These are phyloP conservation scores for Onychomys torridus DNA, from an alignment of 2,797 vertebrate species.

Conservation along the genomic window DNA sequence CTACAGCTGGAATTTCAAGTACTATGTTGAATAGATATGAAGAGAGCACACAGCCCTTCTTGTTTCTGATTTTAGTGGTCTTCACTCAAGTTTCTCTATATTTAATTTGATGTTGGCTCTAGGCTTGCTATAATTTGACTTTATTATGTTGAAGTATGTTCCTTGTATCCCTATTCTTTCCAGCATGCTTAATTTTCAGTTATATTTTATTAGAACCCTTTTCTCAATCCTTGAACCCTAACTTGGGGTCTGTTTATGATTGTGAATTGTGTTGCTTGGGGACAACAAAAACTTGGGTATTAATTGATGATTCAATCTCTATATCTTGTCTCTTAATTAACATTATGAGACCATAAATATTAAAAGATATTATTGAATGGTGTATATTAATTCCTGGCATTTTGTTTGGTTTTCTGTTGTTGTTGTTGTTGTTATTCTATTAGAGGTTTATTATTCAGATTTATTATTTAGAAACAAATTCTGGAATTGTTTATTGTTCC, in stretches of 20 bases:
- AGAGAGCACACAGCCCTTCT: neutral
- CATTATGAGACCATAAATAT: too few relatives aligned
- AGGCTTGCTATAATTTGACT: too few relatives aligned
- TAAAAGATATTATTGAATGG: too few relatives aligned
- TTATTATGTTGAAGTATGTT: too few relatives aligned
- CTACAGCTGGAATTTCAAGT: neutral
- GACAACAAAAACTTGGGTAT: neutral
- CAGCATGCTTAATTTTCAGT: neutral
- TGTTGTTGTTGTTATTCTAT: too few relatives aligned
- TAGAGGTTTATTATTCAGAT: too few relatives aligned
- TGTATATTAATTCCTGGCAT: too few relatives aligned
- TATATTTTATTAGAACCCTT: neutral
- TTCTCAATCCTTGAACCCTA: neutral
- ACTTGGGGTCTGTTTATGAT: neutral
- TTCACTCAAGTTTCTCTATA: neutral
- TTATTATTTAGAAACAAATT: too few relatives aligned
- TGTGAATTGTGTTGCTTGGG: neutral
- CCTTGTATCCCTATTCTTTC: neutral
- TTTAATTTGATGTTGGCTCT: neutral
- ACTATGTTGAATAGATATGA: too few relatives aligned
- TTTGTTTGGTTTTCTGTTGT: too few relatives aligned
- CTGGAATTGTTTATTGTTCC: neutral
- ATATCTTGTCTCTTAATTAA: neutral
- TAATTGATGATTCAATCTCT: neutral
- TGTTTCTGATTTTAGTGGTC: neutral